Evolutionary conservation across 2,888 invertebrate genomes (phyloP).

Genomic region (Agrilus cyanescens): DNA sequence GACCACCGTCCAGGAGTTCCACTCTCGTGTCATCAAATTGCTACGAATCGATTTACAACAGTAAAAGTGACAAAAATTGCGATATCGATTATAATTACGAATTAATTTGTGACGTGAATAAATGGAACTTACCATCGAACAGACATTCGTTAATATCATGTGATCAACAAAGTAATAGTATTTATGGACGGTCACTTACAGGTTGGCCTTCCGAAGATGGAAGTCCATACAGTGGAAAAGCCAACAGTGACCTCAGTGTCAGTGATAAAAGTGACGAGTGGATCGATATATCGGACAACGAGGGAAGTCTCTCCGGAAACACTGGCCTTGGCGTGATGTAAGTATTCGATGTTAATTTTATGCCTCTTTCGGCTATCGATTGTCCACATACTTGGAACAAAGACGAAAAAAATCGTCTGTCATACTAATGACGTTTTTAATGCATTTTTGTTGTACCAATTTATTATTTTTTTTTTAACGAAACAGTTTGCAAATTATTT

Average conservation of each 20-base stretch:
- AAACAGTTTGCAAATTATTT: too few species aligned
- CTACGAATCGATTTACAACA: conserved; percentile 43
- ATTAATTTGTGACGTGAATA: conserved; percentile 18
- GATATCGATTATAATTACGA: conserved; percentile 15
- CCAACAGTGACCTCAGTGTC: conserved; percentile 43
- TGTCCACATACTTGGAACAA: too few species aligned
- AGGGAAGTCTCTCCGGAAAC: conserved; percentile 39
- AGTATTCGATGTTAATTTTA: conserved; percentile 26
- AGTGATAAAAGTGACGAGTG: conserved; percentile 55
- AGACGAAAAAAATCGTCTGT: too few species aligned
- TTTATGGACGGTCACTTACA: conserved; percentile 44
- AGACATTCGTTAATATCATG: conserved; percentile 39
- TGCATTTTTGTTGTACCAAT: too few species aligned
- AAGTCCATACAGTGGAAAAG: conserved; percentile 35
- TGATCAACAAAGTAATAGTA: conserved; percentile 49
- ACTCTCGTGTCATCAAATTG: conserved; percentile 49
- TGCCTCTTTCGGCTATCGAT: not conserved
- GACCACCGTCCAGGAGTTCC: conserved; percentile 43
- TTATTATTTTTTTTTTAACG: too few species aligned
- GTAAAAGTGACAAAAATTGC: conserved; percentile 11
- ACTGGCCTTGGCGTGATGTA: conserved; percentile 42
- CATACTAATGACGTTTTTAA: too few species aligned
- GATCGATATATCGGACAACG: conserved; percentile 51
- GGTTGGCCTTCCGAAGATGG: conserved; percentile 35
- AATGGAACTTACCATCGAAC: conserved; percentile 22